Conservation (phyloP, 2,888 invertebrate genomes). For the Cyaniris semiargus region DNA sequence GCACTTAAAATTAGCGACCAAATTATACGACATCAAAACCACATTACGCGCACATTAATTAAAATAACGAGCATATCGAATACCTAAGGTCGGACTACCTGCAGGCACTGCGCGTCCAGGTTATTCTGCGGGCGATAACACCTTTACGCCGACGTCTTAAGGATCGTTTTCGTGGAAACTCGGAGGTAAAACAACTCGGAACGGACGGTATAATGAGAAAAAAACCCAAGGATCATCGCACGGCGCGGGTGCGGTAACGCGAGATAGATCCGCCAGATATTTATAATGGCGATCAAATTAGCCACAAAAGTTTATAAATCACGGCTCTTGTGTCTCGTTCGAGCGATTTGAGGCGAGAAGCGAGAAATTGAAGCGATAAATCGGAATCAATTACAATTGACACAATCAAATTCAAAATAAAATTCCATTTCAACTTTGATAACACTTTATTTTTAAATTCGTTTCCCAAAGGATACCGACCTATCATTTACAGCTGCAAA, state of each 20-base stretch:
- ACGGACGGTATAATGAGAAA: constrained; percentile 64
- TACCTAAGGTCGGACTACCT: constrained; percentile 78
- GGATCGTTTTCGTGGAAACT: neutral
- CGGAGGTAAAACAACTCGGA: neutral
- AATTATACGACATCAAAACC: constrained; percentile 72
- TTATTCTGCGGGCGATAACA: neutral
- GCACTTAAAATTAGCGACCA: constrained; percentile 40
- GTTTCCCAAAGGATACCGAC: constrained; percentile 37
- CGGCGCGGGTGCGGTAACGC: constrained; percentile 64
- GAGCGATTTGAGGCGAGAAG: neutral
- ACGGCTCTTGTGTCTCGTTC: neutral
- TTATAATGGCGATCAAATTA: constrained; percentile 32
- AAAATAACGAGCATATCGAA: constrained; percentile 70
- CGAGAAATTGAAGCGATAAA: constrained; percentile 2
- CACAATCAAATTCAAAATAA: neutral
- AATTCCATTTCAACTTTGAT: neutral
- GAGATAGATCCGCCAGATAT: constrained; percentile 43
- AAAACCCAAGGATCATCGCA: constrained; percentile 72
- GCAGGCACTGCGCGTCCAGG: constrained; percentile 44
- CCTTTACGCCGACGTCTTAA: neutral
- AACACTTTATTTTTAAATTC: constrained; percentile 4
- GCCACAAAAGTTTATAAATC: constrained; percentile 14
- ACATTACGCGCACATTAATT: constrained; percentile 59
- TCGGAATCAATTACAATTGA: neutral
- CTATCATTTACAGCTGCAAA: constrained; percentile 32